phyloP scores from a whole-genome alignment of 2,888 invertebrate species.

The Dryomyza anilis region DNA sequence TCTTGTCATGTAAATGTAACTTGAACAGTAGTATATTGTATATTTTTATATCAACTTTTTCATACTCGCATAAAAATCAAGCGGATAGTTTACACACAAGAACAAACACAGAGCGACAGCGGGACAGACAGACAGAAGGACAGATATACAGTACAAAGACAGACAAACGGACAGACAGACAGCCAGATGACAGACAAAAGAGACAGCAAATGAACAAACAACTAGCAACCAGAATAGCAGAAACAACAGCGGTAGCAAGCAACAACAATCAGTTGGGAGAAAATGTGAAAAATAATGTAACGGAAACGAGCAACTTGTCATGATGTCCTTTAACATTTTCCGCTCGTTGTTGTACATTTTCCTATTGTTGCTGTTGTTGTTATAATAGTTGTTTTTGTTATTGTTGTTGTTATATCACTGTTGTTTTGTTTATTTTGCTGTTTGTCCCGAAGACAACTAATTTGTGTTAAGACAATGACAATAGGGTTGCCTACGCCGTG shows the following conservation, averaged over 20 bases:
- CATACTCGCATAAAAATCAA: conserved; percentile 3
- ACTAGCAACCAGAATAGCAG: not conserved
- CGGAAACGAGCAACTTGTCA: conserved; percentile 25
- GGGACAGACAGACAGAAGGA: not conserved
- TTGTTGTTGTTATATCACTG: not conserved
- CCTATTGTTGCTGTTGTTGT: conserved; percentile 1
- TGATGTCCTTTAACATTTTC: conserved; percentile 24
- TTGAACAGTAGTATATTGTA: not conserved
- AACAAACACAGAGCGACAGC: not conserved
- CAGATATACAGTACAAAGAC: too few species aligned
- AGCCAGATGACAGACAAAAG: not conserved
- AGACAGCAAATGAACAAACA: conserved; percentile 8
- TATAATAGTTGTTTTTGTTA: not conserved
- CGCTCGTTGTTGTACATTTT: conserved; percentile 4
- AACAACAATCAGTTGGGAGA: conserved; percentile 7
- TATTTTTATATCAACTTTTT: conserved; percentile 7
- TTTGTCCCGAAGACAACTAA: too few species aligned
- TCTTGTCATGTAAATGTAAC: conserved; percentile 17
- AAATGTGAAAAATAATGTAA: conserved; percentile 15
- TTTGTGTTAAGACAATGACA: not conserved
- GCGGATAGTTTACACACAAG: not conserved
- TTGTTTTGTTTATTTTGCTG: not conserved
- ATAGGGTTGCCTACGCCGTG: not conserved
- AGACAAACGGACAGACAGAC: not conserved
- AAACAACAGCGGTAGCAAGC: not conserved